phyloP scores from a whole-genome alignment of 2,797 vertebrate genomes.

The Galago senegalensis region DNA sequence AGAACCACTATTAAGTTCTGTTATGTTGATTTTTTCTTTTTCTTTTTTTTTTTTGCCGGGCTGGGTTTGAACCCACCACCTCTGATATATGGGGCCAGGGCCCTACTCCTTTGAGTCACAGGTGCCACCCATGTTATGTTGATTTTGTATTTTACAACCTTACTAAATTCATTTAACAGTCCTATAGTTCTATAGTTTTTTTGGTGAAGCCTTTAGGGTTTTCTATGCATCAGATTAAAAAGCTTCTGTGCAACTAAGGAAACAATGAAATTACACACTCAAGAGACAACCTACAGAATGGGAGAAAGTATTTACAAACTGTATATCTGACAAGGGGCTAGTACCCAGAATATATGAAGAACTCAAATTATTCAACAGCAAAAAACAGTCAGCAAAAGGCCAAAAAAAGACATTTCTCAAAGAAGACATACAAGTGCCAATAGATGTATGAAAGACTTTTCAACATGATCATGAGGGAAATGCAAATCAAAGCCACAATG shows the following conservation, averaged over 20 bases:
- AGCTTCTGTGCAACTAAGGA: too few species aligned
- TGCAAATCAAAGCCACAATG: neutral
- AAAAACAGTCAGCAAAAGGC: neutral
- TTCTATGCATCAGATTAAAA: too few species aligned
- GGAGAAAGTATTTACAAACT: neutral
- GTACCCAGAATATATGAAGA: neutral
- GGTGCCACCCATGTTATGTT: neutral
- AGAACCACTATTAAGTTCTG: neutral
- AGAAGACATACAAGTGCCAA: neutral
- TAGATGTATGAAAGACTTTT: neutral
- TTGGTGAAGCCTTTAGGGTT: neutral
- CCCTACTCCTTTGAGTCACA: too few species aligned
- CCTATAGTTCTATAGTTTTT: neutral
- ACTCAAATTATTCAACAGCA: neutral
- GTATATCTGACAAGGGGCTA: neutral
- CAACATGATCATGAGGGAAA: neutral
- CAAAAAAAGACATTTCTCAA: neutral
- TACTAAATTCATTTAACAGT: neutral
- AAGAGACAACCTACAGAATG: neutral
- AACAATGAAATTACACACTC: neutral
- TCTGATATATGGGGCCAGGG: too few species aligned
- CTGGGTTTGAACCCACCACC: too few species aligned
- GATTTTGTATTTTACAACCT: neutral
- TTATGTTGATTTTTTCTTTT: neutral
- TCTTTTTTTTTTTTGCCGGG: too few species aligned